Evolutionary conservation across 2,113 vertebrate genomes (phyloP).

Genomic region (Siniperca chuatsi): DNA sequence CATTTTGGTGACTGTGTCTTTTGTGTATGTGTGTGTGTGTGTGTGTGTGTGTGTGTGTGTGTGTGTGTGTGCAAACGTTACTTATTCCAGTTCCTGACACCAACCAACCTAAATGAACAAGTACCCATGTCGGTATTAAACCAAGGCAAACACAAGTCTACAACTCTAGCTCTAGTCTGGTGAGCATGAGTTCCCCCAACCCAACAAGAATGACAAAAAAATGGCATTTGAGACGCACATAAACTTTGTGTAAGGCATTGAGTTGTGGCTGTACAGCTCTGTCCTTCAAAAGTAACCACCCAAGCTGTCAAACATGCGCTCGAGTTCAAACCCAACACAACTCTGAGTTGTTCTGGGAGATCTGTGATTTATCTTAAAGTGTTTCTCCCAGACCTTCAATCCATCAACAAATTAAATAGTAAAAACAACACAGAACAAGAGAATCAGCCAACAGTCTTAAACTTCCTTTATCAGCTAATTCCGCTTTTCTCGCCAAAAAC

Average conservation of each 20-base stretch:
- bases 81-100: not conserved
- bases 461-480: not conserved
- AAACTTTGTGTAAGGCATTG: not conserved
- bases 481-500: not conserved
- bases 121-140: not conserved
- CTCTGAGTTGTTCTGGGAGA: not conserved
- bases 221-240: not conserved
- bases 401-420: not conserved
- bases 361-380: not conserved
- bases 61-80: not conserved
- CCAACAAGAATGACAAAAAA: not conserved
- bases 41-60: not conserved
- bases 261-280: not conserved
- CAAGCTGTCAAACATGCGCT: too few species aligned
- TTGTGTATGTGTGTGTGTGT: not conserved
- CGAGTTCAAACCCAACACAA: not conserved
- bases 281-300: not conserved
- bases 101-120: not conserved
- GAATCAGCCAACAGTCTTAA: not conserved
- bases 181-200: not conserved
- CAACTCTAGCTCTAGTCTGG: not conserved
- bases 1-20: not conserved
- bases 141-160: not conserved
- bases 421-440: not conserved
- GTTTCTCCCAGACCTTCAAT: not conserved